These are phyloP conservation scores for Lepidocolaptes lacrymiger DNA, from an alignment of 2,797 vertebrate species.

Conservation along the genomic window DNA sequence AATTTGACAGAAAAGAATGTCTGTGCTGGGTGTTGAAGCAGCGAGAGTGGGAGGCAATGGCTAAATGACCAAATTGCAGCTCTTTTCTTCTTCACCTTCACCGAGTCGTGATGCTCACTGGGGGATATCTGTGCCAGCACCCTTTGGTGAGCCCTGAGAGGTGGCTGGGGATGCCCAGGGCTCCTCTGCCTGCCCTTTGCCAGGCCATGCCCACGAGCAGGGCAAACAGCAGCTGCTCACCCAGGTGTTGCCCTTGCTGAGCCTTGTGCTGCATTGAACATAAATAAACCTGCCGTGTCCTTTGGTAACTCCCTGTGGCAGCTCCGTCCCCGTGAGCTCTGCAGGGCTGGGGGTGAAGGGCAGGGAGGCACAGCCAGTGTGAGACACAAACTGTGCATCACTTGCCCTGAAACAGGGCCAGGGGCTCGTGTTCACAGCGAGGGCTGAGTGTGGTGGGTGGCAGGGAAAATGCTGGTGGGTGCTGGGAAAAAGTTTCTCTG, in stretches of 20 bases:
- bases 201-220: background rate
- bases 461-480: accelerated
- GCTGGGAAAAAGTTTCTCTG: background rate
- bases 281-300: accelerated
- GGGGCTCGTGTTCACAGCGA: accelerated
- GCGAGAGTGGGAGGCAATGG: background rate
- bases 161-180: accelerated
- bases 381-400: accelerated
- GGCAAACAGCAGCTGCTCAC: accelerated
- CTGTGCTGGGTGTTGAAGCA: background rate
- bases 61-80: background rate
- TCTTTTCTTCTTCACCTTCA: accelerated
- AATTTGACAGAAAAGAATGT: background rate
- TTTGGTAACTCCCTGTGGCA: background rate
- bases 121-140: background rate
- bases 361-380: accelerated
- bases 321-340: accelerated
- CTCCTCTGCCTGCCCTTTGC: background rate
- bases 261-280: background rate
- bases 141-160: background rate
- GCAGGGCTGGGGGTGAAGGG: background rate
- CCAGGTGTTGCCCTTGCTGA: accelerated
- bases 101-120: accelerated
- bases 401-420: background rate
- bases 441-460: background rate